Evolutionary conservation across 2,888 invertebrate species (phyloP).

Genomic region (Scaptomyza caliginosa): DNA sequence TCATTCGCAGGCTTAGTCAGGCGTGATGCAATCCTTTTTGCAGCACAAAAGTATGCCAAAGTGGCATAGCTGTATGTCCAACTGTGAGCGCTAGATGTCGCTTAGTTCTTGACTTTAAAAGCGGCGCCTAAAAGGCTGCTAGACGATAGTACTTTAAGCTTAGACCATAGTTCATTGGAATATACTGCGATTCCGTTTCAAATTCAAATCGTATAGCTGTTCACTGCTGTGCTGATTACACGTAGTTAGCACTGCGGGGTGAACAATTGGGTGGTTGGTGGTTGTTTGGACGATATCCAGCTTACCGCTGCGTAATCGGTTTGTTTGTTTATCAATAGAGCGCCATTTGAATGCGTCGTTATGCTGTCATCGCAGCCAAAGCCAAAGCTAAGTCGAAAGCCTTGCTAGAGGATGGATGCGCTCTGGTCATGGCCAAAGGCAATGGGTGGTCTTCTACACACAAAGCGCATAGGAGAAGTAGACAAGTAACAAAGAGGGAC

Average conservation of each 20-base stretch:
- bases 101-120: constrained; percentile 11
- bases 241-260: constrained; percentile 65
- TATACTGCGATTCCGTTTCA: constrained; percentile 16
- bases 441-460: constrained; percentile 43
- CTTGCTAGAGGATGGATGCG: constrained; percentile 18
- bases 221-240: constrained; percentile 50
- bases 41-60: constrained; percentile 20
- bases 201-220: constrained; percentile 3
- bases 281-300: constrained; percentile 24
- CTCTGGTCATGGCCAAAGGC: constrained; percentile 33
- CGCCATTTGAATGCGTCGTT: constrained; percentile 70
- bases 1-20: constrained; percentile 39
- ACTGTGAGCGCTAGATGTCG: constrained; percentile 15
- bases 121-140: constrained; percentile 56
- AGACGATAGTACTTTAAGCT: constrained; percentile 21
- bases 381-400: neutral
- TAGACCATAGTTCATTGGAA: constrained; percentile 59
- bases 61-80: neutral
- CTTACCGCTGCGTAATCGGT: constrained; percentile 75
- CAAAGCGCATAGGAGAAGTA: constrained; percentile 24
- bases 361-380: constrained; percentile 60
- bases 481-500: constrained; percentile 2
- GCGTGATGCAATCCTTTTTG: constrained; percentile 8
- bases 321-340: constrained; percentile 69
- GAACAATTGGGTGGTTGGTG: constrained; percentile 4